Conservation (phyloP, 2,888 invertebrate genomes). For the Amaurobius ferox region DNA sequence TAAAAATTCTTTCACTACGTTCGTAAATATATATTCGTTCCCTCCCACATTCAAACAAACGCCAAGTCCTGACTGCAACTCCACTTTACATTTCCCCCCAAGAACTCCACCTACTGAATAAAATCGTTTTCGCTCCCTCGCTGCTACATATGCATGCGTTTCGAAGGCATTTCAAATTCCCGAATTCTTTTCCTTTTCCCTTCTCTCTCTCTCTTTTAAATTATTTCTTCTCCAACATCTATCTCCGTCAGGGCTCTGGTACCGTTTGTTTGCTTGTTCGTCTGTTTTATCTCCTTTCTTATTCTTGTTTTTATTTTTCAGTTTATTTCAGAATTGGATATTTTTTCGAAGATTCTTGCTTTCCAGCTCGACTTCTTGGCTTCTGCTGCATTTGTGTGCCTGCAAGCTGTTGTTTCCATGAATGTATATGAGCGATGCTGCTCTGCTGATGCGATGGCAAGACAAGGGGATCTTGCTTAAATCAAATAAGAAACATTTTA, state of each 20-base stretch:
- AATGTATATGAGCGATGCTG: constrained; percentile 43
- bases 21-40: not conserved
- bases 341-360: constrained; percentile 5
- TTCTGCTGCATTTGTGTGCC: constrained; percentile 41
- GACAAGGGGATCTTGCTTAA: not conserved
- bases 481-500: no score
- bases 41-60: constrained; percentile 19
- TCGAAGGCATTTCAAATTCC: constrained; percentile 65
- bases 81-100: constrained; percentile 26
- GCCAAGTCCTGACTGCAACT: constrained; percentile 56
- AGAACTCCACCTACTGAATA: constrained; percentile 59
- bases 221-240: constrained; percentile 42
- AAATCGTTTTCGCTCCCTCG: constrained; percentile 44
- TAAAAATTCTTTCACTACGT: no score
- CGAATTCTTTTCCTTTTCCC: constrained; percentile 32
- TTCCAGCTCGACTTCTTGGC: not conserved
- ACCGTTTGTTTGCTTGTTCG: constrained; percentile 65
- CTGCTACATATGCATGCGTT: constrained; percentile 60
- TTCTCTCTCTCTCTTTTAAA: constrained; percentile 46
- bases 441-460: not conserved
- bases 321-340: constrained; percentile 3
- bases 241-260: constrained; percentile 31
- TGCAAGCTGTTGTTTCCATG: constrained; percentile 66
- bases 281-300: constrained; percentile 43
- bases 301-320: constrained; percentile 2